Base-by-base conservation (phyloP, 2,113 vertebrate species). In the Brienomyrus brachyistius region DNA sequence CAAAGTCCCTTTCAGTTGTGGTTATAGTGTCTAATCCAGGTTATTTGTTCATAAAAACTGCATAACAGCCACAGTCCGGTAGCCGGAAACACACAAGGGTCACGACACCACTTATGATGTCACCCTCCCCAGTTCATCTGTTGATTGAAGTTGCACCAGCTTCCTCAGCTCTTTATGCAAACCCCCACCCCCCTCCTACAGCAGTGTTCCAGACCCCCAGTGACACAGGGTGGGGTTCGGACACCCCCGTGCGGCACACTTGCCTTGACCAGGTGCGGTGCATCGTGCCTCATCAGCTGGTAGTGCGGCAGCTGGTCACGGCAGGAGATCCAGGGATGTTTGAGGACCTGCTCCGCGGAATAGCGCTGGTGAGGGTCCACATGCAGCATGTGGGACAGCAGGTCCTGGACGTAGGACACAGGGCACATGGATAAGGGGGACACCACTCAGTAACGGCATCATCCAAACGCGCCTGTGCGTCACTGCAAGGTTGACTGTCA, bases 311-410 rank as follows among this genome's bases (percentile, higher is more conserved):
- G 92, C 91, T 97, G 94, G 90, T 98, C 97, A 93, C 97, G 96
- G 91, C 97, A 98, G 89, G 97, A 95, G 91, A 99, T 98, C 98
- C 98, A 99, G 11, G 98, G 97, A 93, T 99, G 98, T 88, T 98
- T 99, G 70, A 99, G 94, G 86, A 99, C 96, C 96, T 99, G 97
- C 93, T 97, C 98, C 43, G 98, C 97, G 17, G 97, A 98, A 90
- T 98, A 99, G 19, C 98, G 95, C 93, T 98, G 97, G 94, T 98
- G 98, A 83, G 98, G 98, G 93, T 99, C 98, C 92, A 99, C 97
- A 2, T 99, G 98, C 91, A 99, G 97, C 98, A 99, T 99, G 87
- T 98, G 97, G 70, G 98, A 99, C 91, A 99, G 93, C 93, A 99
- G 95, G 92, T 99, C 98, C 98, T 99, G 93, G 31, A 92, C 50